Evolutionary conservation across 2,113 vertebrate species (phyloP).

Genomic region (Strigops habroptila): DNA sequence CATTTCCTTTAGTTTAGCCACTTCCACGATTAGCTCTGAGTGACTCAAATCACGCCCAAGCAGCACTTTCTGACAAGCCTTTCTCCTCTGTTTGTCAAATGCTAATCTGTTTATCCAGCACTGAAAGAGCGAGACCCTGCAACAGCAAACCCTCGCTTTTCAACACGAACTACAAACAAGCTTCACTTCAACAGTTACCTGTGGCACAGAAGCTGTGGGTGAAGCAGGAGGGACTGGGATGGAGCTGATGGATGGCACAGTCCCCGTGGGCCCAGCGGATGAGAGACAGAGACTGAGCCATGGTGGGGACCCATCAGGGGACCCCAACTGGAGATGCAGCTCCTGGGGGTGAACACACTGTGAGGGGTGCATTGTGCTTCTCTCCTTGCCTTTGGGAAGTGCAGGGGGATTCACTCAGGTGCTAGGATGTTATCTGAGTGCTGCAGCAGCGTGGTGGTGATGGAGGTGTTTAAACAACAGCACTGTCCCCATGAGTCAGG

Average conservation of each 20-base stretch:
- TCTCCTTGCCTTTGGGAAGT: neutral
- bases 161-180: neutral
- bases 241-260: neutral
- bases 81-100: neutral
- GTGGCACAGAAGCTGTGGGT: neutral
- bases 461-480: neutral
- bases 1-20: neutral
- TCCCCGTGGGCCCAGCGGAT: fast-evolving
- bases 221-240: neutral
- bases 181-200: neutral
- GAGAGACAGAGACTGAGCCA: neutral
- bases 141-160: neutral
- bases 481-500: fast-evolving
- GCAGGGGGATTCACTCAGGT: too few species aligned
- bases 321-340: neutral
- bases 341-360: neutral
- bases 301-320: neutral
- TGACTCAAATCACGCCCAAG: neutral
- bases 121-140: neutral
- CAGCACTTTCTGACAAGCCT: neutral
- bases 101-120: neutral
- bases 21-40: neutral
- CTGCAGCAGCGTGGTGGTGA: neutral
- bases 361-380: neutral
- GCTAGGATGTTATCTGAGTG: fast-evolving